Conservation (phyloP, 1,140 invertebrate species). For the Periplaneta americana region DNA sequence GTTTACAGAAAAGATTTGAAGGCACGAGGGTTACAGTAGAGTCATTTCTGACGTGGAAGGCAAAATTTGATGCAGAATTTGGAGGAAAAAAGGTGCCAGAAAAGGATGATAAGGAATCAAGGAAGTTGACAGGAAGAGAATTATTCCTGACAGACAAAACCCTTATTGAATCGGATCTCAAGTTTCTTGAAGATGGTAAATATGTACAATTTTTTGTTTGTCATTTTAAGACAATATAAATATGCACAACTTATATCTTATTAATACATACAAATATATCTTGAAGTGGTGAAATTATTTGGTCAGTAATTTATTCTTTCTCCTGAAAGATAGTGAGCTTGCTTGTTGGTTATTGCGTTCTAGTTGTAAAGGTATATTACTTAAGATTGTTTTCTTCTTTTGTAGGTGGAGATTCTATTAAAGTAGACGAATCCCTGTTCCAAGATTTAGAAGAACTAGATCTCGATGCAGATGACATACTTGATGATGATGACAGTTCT, state of each 20-base stretch:
- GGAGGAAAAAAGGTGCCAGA: constrained; percentile 68
- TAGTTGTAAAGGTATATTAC: no score
- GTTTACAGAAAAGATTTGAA: constrained; percentile 82
- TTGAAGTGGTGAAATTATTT: no score
- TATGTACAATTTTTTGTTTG: background rate
- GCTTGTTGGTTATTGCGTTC: no score
- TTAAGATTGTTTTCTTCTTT: constrained; percentile 7
- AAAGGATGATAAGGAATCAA: constrained; percentile 59
- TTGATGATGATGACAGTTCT: constrained; percentile 15
- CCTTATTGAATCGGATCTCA: constrained; percentile 90
- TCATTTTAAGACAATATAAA: no score
- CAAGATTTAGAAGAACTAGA: constrained; percentile 17
- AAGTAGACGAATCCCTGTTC: constrained; percentile 16
- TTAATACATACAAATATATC: no score
- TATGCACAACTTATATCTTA: no score
- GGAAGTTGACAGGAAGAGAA: constrained; percentile 66
- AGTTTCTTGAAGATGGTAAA: constrained; percentile 87
- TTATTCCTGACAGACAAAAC: constrained; percentile 89
- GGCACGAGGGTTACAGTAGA: constrained; percentile 93
- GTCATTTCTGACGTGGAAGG: constrained; percentile 93
- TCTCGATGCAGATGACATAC: constrained; percentile 1
- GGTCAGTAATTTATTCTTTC: no score
- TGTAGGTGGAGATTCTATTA: constrained; percentile 12
- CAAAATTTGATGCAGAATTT: constrained; percentile 87
- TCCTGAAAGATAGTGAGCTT: no score